Evolutionary conservation across 2,113 vertebrate species (phyloP).

Genomic region (Ceuthmochares aereus): DNA sequence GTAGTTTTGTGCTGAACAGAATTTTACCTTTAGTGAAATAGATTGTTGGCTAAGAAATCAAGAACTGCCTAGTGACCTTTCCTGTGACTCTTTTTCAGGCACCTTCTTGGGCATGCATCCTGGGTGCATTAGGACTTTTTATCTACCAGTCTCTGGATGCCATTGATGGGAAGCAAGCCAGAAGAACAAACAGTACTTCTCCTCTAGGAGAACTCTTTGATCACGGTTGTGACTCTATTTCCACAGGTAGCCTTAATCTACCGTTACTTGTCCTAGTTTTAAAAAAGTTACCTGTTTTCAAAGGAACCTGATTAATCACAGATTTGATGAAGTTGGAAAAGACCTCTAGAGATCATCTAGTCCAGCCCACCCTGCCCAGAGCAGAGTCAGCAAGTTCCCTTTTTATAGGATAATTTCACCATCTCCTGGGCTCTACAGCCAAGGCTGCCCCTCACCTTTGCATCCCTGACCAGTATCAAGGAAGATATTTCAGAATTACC

Average conservation of each 20-base stretch:
- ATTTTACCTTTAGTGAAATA: not conserved
- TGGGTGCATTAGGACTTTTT: constrained; percentile 91
- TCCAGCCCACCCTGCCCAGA: not conserved
- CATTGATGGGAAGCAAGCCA: constrained; percentile 96
- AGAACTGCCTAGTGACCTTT: constrained; percentile 4
- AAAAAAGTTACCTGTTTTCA: not conserved
- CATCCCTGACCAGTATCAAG: not conserved
- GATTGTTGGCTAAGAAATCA: not conserved
- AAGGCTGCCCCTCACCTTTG: not conserved
- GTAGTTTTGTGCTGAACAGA: not conserved
- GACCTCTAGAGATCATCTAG: not conserved
- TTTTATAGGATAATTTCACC: not conserved
- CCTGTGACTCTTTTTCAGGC: constrained; percentile 78
- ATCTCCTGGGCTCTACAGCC: not conserved
- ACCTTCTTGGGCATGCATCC: constrained; percentile 89
- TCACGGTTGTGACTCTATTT: constrained; percentile 96
- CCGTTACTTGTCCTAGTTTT: not conserved
- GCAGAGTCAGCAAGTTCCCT: not conserved
- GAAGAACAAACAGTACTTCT: constrained; percentile 94
- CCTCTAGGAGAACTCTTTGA: constrained; percentile 96
- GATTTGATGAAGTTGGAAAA: not conserved
- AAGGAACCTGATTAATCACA: not conserved
- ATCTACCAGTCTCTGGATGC: constrained; percentile 97
- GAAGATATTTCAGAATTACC: not conserved
- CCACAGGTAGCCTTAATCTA: constrained; percentile 86